phyloP scores from a whole-genome alignment of 2,888 invertebrate species.

The Andrena haemorrhoa region DNA sequence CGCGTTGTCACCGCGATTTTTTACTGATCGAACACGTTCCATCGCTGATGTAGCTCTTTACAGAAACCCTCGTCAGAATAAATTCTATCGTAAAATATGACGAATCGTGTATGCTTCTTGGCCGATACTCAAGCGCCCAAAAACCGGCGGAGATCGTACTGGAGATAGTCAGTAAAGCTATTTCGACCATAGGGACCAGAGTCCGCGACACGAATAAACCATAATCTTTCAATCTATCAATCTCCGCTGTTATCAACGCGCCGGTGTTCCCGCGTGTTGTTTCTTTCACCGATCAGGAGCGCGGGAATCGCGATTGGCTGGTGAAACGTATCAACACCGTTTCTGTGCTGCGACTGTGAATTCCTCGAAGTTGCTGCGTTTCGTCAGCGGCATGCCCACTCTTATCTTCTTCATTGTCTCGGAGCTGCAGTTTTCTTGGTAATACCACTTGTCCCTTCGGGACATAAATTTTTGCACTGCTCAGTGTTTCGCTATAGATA shows the following conservation, averaged over 20 bases:
- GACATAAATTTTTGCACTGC: too few relatives aligned
- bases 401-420: too few relatives aligned
- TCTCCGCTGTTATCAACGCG: conserved; percentile 53
- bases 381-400: too few relatives aligned
- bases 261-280: conserved; percentile 42
- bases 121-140: neutral
- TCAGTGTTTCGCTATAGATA: too few relatives aligned
- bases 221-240: conserved; percentile 71
- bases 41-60: neutral
- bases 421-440: too few relatives aligned
- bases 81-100: too few relatives aligned
- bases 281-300: conserved; percentile 22
- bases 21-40: neutral
- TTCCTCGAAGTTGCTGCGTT: too few relatives aligned
- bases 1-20: conserved; percentile 1
- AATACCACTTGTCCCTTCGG: too few relatives aligned
- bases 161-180: conserved; percentile 37
- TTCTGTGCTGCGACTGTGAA: neutral
- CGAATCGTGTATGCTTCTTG: too few relatives aligned
- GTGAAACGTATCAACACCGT: neutral
- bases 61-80: neutral
- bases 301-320: neutral
- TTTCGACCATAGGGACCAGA: conserved; percentile 31
- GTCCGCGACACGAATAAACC: conserved; percentile 60
- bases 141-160: neutral